These are phyloP conservation scores for Papilio dardanus DNA, from an alignment of 1,140 invertebrate species.

Conservation along the genomic window DNA sequence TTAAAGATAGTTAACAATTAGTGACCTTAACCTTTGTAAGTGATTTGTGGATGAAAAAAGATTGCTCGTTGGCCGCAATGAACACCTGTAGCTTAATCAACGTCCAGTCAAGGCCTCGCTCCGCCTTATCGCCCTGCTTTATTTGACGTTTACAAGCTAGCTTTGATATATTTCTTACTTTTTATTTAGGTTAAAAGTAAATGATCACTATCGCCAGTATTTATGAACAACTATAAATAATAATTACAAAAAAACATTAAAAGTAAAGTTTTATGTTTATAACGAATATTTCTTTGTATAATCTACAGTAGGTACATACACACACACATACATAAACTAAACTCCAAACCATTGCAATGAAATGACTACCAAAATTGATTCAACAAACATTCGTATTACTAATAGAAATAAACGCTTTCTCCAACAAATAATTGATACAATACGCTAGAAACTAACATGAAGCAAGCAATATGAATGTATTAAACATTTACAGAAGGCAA, in stretches of 20 bases:
- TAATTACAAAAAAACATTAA: too few species aligned
- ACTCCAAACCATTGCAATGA: too few species aligned
- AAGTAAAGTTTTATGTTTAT: too few species aligned
- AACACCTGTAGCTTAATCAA: conserved; percentile 13
- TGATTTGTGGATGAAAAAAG: background rate
- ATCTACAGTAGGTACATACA: too few species aligned
- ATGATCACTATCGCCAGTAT: background rate
- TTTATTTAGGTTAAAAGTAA: background rate
- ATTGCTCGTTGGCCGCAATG: background rate
- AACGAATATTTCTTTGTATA: too few species aligned
- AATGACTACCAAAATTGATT: too few species aligned
- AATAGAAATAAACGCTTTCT: background rate
- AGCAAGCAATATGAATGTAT: background rate
- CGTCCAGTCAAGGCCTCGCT: background rate
- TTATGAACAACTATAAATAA: too few species aligned
- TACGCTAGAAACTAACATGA: background rate
- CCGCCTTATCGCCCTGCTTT: background rate
- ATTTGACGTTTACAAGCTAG: conserved; percentile 12
- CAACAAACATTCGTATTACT: too few species aligned
- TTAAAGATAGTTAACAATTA: background rate
- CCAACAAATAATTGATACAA: background rate
- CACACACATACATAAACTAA: too few species aligned
- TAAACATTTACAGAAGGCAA: background rate
- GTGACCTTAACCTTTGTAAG: conserved; percentile 1
- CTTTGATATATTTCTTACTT: background rate